phyloP scores from a whole-genome alignment of 2,113 vertebrate genomes.

The Thunnus maccoyii region DNA sequence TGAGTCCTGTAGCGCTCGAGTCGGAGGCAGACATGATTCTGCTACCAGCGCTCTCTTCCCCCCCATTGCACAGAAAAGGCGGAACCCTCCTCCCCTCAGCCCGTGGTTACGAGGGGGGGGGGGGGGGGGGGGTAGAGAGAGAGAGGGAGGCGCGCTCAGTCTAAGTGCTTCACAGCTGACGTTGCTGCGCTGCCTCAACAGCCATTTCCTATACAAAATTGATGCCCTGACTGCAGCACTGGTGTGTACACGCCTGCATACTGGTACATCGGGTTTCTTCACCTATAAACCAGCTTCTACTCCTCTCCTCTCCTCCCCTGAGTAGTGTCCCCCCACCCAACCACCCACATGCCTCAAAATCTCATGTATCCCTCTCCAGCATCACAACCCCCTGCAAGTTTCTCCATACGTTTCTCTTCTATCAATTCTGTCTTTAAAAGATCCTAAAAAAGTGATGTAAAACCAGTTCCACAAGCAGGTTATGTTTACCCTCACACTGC shows the following conservation, averaged over 20 bases:
- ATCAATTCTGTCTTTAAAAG: neutral
- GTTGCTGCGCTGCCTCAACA: conserved; percentile 75
- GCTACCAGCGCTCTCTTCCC: conserved; percentile 72
- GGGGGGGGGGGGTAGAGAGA: conserved; percentile 32
- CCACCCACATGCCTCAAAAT: conserved; percentile 3
- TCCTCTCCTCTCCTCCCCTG: neutral
- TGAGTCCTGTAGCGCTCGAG: conserved; percentile 85
- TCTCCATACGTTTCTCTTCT: neutral
- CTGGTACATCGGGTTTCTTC: conserved; percentile 54
- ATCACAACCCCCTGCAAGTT: conserved; percentile 16
- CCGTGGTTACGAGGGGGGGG: conserved; percentile 63
- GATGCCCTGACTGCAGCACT: conserved; percentile 82
- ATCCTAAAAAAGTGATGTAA: conserved; percentile 15
- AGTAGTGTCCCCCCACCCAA: neutral
- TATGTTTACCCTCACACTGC: neutral
- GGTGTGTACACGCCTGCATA: conserved; percentile 61
- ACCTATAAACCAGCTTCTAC: too few relatives aligned
- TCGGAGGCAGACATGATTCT: conserved; percentile 84
- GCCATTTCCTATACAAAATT: conserved; percentile 83
- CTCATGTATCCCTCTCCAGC: conserved; percentile 14
- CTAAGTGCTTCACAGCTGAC: conserved; percentile 81
- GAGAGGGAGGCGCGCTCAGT: conserved; percentile 51
- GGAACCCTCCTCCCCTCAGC: conserved; percentile 73
- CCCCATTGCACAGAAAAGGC: conserved; percentile 77
- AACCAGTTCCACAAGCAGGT: neutral